Percentiles rank a stretch among this genome's conserved stretches.
These are phyloP conservation scores for Desmophyllum pertusum DNA, from an alignment of 92 coral and sea anemone species.

Conservation along the genomic window DNA sequence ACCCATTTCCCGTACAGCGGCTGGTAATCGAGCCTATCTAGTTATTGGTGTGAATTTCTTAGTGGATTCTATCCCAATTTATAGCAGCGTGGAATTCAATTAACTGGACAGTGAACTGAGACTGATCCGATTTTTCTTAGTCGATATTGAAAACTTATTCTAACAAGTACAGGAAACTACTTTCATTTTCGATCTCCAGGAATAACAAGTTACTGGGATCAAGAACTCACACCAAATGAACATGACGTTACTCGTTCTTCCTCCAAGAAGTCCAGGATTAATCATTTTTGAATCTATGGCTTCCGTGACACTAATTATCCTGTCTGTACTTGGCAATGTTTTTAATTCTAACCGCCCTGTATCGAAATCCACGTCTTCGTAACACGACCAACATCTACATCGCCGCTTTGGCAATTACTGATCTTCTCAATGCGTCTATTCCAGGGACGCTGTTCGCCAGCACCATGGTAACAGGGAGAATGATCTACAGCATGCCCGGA, in stretches of 20 bases:
- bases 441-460: conserved; percentile 43
- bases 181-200: background rate
- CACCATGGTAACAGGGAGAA: conserved; percentile 11
- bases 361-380: conserved; percentile 37
- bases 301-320: conserved; percentile 13
- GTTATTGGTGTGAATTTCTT: background rate
- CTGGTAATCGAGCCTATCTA: too few species aligned
- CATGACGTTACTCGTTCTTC: background rate
- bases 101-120: background rate
- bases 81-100: background rate
- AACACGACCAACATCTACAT: conserved; percentile 38
- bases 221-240: background rate
- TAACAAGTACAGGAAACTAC: background rate
- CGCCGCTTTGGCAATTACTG: conserved; percentile 39
- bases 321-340: conserved; percentile 34
- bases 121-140: background rate
- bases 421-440: conserved; percentile 27
- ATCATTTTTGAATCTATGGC: conserved; percentile 21
- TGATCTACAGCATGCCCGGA: conserved; percentile 6
- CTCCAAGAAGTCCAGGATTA: conserved; percentile 22
- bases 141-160: background rate
- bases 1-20: too few species aligned
- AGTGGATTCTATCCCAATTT: background rate
- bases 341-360: conserved; percentile 32
- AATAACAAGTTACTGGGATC: background rate